These are phyloP conservation scores for Rana temporaria DNA, from an alignment of 2,113 vertebrate species.

Conservation along the genomic window DNA sequence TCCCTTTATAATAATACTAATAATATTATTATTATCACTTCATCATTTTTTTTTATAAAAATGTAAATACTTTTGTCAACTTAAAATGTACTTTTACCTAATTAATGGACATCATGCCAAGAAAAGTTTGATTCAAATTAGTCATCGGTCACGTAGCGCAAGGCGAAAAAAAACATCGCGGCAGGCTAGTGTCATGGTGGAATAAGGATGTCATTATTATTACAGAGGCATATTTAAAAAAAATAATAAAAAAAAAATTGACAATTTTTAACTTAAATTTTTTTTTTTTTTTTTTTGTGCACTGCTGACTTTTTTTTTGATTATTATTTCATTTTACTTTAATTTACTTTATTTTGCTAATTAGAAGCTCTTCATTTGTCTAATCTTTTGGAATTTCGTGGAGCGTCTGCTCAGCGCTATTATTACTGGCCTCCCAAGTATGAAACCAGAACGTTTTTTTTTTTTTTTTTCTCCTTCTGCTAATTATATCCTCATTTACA, in stretches of 20 bases:
- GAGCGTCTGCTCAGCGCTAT: constrained; percentile 78
- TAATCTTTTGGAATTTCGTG: constrained; percentile 81
- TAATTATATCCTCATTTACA: constrained; percentile 90
- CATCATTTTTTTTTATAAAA: too few species aligned
- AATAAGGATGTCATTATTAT: not conserved
- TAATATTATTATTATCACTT: too few species aligned
- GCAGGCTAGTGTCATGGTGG: not conserved
- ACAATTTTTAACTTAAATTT: too few species aligned
- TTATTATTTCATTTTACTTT: not conserved
- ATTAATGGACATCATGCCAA: not conserved
- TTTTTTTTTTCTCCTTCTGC: constrained; percentile 67
- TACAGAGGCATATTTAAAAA: not conserved
- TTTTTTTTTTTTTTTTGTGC: too few species aligned
- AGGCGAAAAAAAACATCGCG: not conserved
- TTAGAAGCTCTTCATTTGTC: constrained; percentile 82
- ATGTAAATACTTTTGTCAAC: too few species aligned
- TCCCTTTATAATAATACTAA: too few species aligned
- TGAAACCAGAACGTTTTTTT: constrained; percentile 80
- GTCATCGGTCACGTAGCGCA: constrained; percentile 55
- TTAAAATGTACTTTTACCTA: not conserved
- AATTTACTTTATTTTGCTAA: constrained; percentile 76
- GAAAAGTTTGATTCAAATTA: constrained; percentile 11
- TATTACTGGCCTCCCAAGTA: constrained; percentile 76
- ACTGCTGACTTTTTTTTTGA: not conserved
- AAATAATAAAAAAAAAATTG: too few species aligned